Base-by-base conservation (phyloP, 2,797 vertebrate genomes). In the Argentina silus region DNA sequence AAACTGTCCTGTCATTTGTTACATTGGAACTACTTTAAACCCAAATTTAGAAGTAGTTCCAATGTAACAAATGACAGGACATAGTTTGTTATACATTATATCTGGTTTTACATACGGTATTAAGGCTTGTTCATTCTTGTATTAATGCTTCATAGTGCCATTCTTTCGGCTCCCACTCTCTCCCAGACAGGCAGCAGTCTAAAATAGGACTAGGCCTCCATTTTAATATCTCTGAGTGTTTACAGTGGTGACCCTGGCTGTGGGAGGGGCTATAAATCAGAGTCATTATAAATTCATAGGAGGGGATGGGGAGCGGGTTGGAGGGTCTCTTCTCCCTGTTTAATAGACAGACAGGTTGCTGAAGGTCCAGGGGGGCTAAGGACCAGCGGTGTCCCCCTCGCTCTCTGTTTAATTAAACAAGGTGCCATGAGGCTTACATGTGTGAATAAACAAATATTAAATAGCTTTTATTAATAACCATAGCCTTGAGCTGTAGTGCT, bases 201-300 rank as follows among this genome's bases (percentile, higher is more conserved):
- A 12, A 6, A 70, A 70, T 36, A 73, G 69, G 78, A 70, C 53
- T 78, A 63, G 56, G 75, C 4, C 64, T 84, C 72, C 70, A 75
- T 86, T 91, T 90, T 92, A 91, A 91, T 92, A 92, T 83, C 80
- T 72, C 69, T 87, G 87, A 92, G 90, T 91, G 89, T 83, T 85
- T 87, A 77, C 81, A 75, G 63, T 73, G 67, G 81, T 71, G 79
- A 77, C 50, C 63, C 63, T 73, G 81, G 47, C 42, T 76, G 80
- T 83, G 76, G 72, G 78, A 74, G 78, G 86, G 77, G 69, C 61
- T 73, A 76, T 91, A 89, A 91, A 91, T 90, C 86, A 84, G 74
- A 83, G 83, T 90, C 85, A 89, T 89, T 85, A 85, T 79, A 66
- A 89, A 90, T 89, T 89, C 85, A 84, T 70, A 60, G 55, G 23